Evolutionary conservation across 2,113 vertebrate species (phyloP), one percentile per base, ranked within the genome.

Genomic region (Thomomys bottae): DNA sequence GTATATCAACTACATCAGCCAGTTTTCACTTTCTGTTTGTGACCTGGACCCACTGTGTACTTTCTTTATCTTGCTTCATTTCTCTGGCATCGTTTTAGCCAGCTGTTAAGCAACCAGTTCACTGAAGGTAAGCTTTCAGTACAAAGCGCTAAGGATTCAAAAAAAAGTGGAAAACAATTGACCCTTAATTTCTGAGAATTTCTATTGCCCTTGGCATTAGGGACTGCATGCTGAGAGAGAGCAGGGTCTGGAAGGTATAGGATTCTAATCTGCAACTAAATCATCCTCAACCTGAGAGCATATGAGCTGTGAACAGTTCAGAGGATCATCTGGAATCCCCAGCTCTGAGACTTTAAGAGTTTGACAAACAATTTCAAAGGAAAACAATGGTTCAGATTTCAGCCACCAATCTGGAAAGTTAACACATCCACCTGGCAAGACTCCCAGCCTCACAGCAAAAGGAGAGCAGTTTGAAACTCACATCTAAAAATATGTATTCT

Each of bases 321-420:
- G 70, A 24, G n/a, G 81, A 79, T 78, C 40, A 45, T 81, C 68
- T 72, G 67, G 61, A 90, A 92, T 84, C 75, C 77, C 82, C 70
- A 88, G 32, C 36, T 63, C 83, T 28, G 71, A 76, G 80, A 94
- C 40, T 94, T 78, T 54, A 86, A 76, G 87, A 94, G 86, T 80
- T 77, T 91, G 76, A 91, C 88, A 83, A 89, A 95, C 45, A 91
- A 86, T 81, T 64, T 63, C 49, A 89, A 90, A 96, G 73, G 86
- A 94, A 95, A 97, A 84, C 83, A 94, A 68, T 86, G 90, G 78
- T 77, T 97, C 81, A 5, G 57, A 87, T 96, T 96, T 95, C 95
- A 95, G 88, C 72, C 67, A 67, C 42, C 84, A 72, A 84, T 77
- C 78, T 89, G 66, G 88, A 90, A 92, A 86, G 54, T 84, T 94